A percentile compares a stretch with the other conserved stretches of the same genome.
Evolutionary conservation across 2,113 vertebrate species (phyloP).

Genomic region (Aspiorhynchus laticeps): DNA sequence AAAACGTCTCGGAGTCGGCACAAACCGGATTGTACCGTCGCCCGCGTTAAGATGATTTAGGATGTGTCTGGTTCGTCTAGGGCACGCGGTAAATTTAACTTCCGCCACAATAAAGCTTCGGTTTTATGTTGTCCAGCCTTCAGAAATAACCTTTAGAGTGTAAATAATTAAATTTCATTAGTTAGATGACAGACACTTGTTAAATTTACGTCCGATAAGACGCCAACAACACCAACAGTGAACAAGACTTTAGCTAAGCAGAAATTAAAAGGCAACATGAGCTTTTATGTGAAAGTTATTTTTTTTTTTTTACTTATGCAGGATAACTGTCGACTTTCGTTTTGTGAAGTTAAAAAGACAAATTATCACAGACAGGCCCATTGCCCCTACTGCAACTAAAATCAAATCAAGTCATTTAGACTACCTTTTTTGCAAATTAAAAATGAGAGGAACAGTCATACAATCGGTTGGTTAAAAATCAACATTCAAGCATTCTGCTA

Average conservation of each 20-base stretch:
- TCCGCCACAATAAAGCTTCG: slow-evolving; percentile 55
- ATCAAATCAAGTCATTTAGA: neutral
- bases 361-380: too few relatives aligned
- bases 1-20: slow-evolving; percentile 39
- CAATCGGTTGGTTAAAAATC: neutral
- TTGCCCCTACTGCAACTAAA: neutral
- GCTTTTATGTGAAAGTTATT: neutral
- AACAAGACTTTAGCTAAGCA: neutral
- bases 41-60: slow-evolving; percentile 56
- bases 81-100: slow-evolving; percentile 56
- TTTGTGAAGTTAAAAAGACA: neutral
- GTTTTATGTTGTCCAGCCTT: neutral
- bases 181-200: neutral
- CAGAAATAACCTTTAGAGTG: neutral
- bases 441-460: neutral
- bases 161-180: slow-evolving; percentile 4
- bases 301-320: neutral
- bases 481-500: neutral
- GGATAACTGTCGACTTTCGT: neutral
- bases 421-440: neutral
- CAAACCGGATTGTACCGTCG: slow-evolving; percentile 47
- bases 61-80: slow-evolving; percentile 43
- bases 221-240: neutral
- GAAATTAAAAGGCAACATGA: neutral
- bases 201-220: neutral